Conservation (phyloP, 2,113 vertebrate species). For the Bos javanicus region DNA sequence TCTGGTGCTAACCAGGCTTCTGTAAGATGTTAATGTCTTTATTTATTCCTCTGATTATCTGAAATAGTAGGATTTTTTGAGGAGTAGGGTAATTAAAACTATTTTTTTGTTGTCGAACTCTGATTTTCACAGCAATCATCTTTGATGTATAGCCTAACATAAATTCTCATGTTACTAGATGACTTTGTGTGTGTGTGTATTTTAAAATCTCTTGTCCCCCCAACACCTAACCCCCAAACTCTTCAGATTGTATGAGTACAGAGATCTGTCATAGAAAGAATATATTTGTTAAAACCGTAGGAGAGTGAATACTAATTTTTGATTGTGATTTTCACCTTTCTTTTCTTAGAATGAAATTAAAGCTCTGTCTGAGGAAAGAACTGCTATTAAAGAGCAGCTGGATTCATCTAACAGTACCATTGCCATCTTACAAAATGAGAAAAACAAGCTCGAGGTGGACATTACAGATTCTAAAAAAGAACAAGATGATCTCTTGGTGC, state of each 20-base stretch:
- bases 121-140: background rate
- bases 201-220: background rate
- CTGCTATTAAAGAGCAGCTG: constrained; percentile 86
- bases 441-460: constrained; percentile 87
- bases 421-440: constrained; percentile 93
- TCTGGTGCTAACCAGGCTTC: background rate
- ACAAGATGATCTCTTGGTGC: constrained; percentile 96
- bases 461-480: constrained; percentile 95
- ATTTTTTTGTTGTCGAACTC: background rate
- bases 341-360: constrained; percentile 85
- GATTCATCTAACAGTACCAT: constrained; percentile 90
- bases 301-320: background rate
- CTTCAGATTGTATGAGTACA: background rate
- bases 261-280: constrained; percentile 13
- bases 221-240: background rate
- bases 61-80: background rate
- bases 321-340: background rate
- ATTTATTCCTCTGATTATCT: background rate
- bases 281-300: background rate
- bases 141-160: background rate
- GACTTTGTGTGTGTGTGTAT: background rate
- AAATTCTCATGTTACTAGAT: background rate
- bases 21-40: background rate
- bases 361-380: constrained; percentile 81
- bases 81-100: background rate